Evolutionary conservation across 2,113 vertebrate species (phyloP).

Genomic region (Campylomormyrus tamandua): DNA sequence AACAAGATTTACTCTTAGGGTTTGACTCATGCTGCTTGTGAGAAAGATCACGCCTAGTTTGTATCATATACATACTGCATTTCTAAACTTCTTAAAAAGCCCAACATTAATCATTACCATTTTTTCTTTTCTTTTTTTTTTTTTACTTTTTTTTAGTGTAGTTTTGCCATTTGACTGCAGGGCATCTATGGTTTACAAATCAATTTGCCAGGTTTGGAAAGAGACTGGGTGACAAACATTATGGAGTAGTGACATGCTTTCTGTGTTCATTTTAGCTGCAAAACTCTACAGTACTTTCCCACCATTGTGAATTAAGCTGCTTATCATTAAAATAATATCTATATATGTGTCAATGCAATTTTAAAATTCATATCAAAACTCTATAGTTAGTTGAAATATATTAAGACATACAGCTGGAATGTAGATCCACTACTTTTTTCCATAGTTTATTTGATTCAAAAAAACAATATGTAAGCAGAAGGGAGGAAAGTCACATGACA

Average conservation of each 20-base stretch:
- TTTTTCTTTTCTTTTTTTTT: background rate
- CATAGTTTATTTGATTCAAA: background rate
- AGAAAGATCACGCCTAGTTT: background rate
- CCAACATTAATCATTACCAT: background rate
- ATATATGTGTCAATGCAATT: background rate
- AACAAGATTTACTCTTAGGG: conserved; percentile 3
- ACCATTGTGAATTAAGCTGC: background rate
- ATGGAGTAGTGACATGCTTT: background rate
- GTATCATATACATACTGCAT: background rate
- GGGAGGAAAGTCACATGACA: background rate
- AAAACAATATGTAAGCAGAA: background rate
- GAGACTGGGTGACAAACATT: background rate
- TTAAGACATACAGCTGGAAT: background rate
- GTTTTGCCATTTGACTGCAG: background rate
- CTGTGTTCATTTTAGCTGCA: background rate
- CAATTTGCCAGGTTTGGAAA: background rate
- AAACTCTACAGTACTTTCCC: background rate
- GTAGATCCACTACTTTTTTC: background rate
- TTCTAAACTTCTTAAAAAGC: background rate
- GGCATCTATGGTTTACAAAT: background rate
- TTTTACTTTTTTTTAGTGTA: background rate
- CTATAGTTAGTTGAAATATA: background rate
- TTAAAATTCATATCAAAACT: background rate
- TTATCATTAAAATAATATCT: background rate
- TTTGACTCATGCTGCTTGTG: conserved; percentile 1